Evolutionary conservation across 2,888 invertebrate genomes (phyloP).

Genomic region (Patella pellucida): DNA sequence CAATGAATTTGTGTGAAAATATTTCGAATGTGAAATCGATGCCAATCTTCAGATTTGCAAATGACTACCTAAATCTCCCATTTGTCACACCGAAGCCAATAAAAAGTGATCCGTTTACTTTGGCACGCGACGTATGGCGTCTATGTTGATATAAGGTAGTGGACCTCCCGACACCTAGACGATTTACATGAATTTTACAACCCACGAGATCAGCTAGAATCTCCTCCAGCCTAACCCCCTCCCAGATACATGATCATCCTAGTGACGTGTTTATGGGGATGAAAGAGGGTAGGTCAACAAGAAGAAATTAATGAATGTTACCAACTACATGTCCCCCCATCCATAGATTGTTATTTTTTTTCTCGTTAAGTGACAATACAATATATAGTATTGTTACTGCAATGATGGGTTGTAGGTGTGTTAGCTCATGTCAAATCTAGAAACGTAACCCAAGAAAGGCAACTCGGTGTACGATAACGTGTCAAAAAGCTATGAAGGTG

Average conservation of each 20-base stretch:
- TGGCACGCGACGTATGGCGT: conserved; percentile 9
- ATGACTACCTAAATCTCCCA: not conserved
- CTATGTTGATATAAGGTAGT: not conserved
- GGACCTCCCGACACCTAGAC: not conserved
- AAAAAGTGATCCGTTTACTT: conserved; percentile 5
- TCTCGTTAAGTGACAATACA: not conserved
- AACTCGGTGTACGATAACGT: not conserved
- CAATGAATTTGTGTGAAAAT: too few species aligned
- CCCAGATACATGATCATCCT: not conserved
- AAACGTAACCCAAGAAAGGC: not conserved
- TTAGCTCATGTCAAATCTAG: not conserved
- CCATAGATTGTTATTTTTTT: not conserved
- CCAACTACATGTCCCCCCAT: not conserved
- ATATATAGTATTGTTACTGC: conserved; percentile 8
- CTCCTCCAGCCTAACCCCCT: not conserved
- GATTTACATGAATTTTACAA: conserved; percentile 7
- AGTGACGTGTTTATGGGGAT: conserved; percentile 10
- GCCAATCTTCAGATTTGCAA: too few species aligned
- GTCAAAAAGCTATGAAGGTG: not conserved
- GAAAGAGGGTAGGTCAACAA: not conserved
- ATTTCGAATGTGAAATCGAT: too few species aligned
- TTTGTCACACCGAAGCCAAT: conserved; percentile 1
- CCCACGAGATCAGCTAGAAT: not conserved
- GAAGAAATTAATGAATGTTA: not conserved
- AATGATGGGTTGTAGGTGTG: not conserved